These are phyloP conservation scores for Ceratitis capitata DNA, from an alignment of 1,140 invertebrate species.

Conservation along the genomic window DNA sequence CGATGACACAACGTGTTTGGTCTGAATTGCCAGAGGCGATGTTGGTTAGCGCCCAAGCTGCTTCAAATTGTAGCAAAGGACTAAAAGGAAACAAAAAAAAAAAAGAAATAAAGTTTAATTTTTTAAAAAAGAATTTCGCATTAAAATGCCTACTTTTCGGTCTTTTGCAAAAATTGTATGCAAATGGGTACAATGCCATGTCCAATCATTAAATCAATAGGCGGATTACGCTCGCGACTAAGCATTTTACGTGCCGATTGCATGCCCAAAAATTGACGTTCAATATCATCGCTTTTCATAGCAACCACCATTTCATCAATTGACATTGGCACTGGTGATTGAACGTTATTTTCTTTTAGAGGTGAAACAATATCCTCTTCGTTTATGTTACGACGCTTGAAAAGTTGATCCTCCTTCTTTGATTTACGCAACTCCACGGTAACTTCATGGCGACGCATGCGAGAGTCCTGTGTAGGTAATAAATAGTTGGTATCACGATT, in stretches of 20 bases:
- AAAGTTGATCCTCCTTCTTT: conserved; percentile 94
- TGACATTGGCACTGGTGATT: conserved; percentile 65
- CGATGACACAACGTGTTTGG: conserved; percentile 88
- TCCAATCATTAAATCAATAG: conserved; percentile 89
- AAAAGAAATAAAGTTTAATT: neutral
- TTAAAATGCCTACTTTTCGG: conserved; percentile 72
- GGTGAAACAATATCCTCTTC: conserved; percentile 69
- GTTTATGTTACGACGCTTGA: conserved; percentile 90
- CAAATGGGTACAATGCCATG: conserved; percentile 88
- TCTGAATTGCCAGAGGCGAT: conserved; percentile 94
- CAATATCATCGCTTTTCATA: conserved; percentile 73
- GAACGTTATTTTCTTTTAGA: conserved; percentile 68
- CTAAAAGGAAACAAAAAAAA: conserved; percentile 66
- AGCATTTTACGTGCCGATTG: conserved; percentile 88
- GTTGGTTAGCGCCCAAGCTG: conserved; percentile 98
- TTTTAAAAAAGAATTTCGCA: neutral
- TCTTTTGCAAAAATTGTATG: conserved; percentile 78
- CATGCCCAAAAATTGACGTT: conserved; percentile 73
- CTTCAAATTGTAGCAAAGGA: conserved; percentile 93
- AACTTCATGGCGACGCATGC: conserved; percentile 86
- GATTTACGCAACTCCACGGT: conserved; percentile 91
- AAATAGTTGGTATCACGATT: neutral
- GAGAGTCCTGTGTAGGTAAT: conserved; percentile 75
- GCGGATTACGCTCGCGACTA: conserved; percentile 91
- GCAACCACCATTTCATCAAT: conserved; percentile 73